Conservation (phyloP, 1,140 invertebrate species). For the Macrostomum lignano region DNA sequence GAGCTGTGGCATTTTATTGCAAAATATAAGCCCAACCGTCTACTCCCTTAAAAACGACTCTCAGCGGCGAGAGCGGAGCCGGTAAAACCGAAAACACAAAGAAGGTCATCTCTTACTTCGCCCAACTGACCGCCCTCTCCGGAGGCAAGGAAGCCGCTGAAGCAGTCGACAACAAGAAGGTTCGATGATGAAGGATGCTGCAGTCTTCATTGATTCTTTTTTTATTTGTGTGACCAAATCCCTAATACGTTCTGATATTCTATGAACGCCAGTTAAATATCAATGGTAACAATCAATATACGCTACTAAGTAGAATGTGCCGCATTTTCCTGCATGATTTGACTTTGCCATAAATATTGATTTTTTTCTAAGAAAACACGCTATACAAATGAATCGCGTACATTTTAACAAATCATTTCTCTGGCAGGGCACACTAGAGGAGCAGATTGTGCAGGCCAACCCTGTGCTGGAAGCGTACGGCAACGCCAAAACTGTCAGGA, state of each 20-base stretch:
- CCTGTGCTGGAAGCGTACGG: constrained; percentile 34
- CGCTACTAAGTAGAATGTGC: background rate
- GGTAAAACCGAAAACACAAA: constrained; percentile 99
- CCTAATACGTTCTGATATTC: background rate
- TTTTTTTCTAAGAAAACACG: too few relatives aligned
- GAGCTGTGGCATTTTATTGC: too few relatives aligned
- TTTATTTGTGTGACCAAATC: background rate
- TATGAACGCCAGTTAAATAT: background rate
- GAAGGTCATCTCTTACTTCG: constrained; percentile 95
- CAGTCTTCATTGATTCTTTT: constrained; percentile 1
- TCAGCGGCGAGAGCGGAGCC: constrained; percentile 86
- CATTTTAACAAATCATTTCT: background rate
- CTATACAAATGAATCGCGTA: too few relatives aligned
- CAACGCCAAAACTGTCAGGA: constrained; percentile 35
- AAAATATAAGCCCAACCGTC: too few relatives aligned
- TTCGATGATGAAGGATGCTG: background rate
- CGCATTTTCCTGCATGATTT: background rate
- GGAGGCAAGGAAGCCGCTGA: constrained; percentile 12
- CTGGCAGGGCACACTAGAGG: constrained; percentile 31
- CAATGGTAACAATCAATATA: constrained; percentile 3
- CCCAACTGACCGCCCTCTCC: constrained; percentile 49
- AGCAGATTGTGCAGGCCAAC: constrained; percentile 36
- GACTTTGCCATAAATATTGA: too few relatives aligned
- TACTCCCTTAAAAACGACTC: too few relatives aligned
- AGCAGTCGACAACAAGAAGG: background rate